These are phyloP conservation scores for Venustaconcha ellipsiformis DNA, from an alignment of 1,140 invertebrate species.

Conservation along the genomic window DNA sequence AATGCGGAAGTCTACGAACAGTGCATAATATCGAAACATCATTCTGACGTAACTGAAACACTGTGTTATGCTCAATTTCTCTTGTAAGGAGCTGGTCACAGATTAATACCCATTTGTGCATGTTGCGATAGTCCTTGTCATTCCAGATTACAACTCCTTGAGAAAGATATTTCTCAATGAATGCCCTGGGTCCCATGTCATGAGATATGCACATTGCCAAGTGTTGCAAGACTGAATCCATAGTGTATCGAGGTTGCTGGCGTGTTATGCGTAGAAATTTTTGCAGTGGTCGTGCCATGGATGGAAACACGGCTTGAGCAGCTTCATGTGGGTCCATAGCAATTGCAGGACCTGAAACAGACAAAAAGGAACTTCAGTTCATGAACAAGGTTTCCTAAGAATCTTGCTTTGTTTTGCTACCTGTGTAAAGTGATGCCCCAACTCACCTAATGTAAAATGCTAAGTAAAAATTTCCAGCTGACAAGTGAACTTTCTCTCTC, in stretches of 20 bases:
- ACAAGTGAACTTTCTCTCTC: too few species aligned
- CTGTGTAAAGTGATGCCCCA: too few species aligned
- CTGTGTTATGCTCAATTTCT: slow-evolving; percentile 80
- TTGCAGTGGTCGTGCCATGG: slow-evolving; percentile 93
- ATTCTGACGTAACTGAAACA: slow-evolving; percentile 92
- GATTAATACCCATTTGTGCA: slow-evolving; percentile 88
- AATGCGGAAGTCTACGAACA: slow-evolving; percentile 88
- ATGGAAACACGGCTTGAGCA: slow-evolving; percentile 96
- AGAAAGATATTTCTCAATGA: slow-evolving; percentile 78
- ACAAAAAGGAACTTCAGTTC: neutral
- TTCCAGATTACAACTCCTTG: slow-evolving; percentile 70
- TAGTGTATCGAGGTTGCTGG: slow-evolving; percentile 94
- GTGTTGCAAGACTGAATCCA: slow-evolving; percentile 90
- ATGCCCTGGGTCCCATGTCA: slow-evolving; percentile 92
- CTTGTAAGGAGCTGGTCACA: slow-evolving; percentile 90
- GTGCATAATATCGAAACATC: slow-evolving; percentile 92
- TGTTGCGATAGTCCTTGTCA: slow-evolving; percentile 53
- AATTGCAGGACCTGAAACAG: slow-evolving; percentile 71
- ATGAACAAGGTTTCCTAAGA: too few species aligned
- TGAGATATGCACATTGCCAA: slow-evolving; percentile 90
- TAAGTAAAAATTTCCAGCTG: too few species aligned
- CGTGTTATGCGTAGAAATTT: slow-evolving; percentile 95
- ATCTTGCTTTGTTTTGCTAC: too few species aligned
- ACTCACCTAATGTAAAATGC: too few species aligned
- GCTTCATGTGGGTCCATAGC: slow-evolving; percentile 94